Evolutionary conservation across 2,797 vertebrate species (phyloP), one percentile per base, ranked within the genome.

Genomic region (Toxotes lorentzi): DNA sequence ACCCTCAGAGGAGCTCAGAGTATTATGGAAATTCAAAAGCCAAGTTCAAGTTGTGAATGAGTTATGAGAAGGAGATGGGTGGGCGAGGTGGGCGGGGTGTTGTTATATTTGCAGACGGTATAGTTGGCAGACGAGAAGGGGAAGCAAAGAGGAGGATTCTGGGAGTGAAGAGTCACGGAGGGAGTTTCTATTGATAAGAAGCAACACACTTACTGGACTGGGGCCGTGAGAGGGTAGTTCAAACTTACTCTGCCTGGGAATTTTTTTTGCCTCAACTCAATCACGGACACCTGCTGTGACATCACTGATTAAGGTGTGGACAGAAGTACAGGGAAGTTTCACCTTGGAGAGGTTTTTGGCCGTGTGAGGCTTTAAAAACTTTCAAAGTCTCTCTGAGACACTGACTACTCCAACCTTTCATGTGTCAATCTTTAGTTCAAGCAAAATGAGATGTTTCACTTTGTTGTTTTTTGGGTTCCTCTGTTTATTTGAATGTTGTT

Each of bases 11-110:
- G 88, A 73, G 54, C 83, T 76, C 19, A 71, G 64, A 81, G 73
- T 79, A 79, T 88, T 89, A 86, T 86, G 84, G 77, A 88, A 79
- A 87, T 84, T 67, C 62, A 76, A 78, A 80, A 82, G 47, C 27
- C 41, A 17, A 79, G 79, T 73, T 85, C 50, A 74, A 82, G 73
- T 85, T 86, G 72, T 78, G 78, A 90, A 80, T 80, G 78, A 86
- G 73, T 78, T 85, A 76, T 83, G 76, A 79, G 79, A 21, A 45
- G 78, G 27, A 54, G 8, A 32, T 30, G 24, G 27, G 45, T 17
- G 56, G 24, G 23, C 4, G 58, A 51, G 65, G 63, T 27, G 70
- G 64, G 40, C 2, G 47, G 12, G 53, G 7, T 21, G 74, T 34
- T 66, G 64, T 32, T 60, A 23, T 76, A 66, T 81, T 62, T 74